Percentiles rank a stretch among this genome's conserved stretches.
Evolutionary conservation across 2,888 invertebrate species (phyloP).

Genomic region (Agriopis leucophaearia): DNA sequence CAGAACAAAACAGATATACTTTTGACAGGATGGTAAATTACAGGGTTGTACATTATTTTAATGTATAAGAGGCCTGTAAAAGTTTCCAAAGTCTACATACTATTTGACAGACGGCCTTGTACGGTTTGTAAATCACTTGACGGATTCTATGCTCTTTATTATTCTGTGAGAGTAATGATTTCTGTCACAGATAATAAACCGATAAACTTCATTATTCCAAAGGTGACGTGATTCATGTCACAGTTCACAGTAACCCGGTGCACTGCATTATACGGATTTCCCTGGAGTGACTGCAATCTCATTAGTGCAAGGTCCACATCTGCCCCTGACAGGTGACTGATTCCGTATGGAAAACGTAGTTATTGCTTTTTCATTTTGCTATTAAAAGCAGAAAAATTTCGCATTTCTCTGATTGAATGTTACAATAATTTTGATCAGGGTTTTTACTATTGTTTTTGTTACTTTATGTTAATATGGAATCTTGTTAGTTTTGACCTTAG

Average conservation of each 20-base stretch:
- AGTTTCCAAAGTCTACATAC: no score
- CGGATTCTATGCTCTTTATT: no score
- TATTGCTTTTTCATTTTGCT: slow-evolving; percentile 52
- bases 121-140: no score
- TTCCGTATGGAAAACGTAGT: slow-evolving; percentile 53
- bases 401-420: neutral
- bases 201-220: slow-evolving; percentile 61
- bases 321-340: slow-evolving; percentile 72
- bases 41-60: no score
- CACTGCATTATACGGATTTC: slow-evolving; percentile 77
- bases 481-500: neutral
- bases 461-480: neutral
- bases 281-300: slow-evolving; percentile 79
- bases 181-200: slow-evolving; percentile 9
- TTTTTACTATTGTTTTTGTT: neutral
- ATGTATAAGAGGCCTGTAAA: no score
- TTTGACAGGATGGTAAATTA: no score
- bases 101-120: no score
- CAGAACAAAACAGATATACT: no score
- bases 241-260: slow-evolving; percentile 26
- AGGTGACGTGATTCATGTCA: slow-evolving; percentile 32
- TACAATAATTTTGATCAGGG: neutral
- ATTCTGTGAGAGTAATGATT: neutral
- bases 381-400: slow-evolving; percentile 5
- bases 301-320: slow-evolving; percentile 73